Evolutionary conservation across 1,140 invertebrate genomes (phyloP).

Genomic region (Phthorimaea operculella): DNA sequence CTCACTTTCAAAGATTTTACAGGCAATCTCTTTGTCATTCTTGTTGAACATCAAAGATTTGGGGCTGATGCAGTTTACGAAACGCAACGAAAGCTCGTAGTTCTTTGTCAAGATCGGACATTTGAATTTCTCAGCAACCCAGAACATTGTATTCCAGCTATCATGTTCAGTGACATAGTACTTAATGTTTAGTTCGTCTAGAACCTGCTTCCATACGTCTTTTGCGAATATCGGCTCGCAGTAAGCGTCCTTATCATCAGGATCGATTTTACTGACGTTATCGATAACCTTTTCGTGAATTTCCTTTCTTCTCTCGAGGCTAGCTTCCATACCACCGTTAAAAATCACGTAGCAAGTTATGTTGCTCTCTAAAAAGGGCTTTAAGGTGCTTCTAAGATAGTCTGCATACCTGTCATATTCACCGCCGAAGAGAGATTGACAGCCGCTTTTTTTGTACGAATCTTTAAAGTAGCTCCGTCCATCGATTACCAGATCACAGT

Average conservation of each 20-base stretch:
- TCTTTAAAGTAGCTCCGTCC: conserved; percentile 20
- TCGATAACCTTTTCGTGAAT: conserved; percentile 23
- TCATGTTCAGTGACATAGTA: conserved; percentile 22
- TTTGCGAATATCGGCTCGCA: conserved; percentile 23
- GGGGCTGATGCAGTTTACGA: conserved; percentile 18
- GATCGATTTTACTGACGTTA: conserved; percentile 7
- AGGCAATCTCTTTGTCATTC: conserved; percentile 7
- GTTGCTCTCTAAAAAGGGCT: conserved; percentile 11
- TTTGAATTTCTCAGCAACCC: conserved; percentile 16
- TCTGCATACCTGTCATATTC: conserved; percentile 27
- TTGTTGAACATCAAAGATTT: conserved; percentile 11
- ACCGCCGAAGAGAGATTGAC: conserved; percentile 18
- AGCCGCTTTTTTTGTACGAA: conserved; percentile 18
- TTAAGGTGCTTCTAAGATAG: conserved; percentile 18
- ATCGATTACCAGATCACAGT: conserved; percentile 23
- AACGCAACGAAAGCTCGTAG: conserved; percentile 20
- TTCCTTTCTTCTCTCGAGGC: conserved; percentile 14
- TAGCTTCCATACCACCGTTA: conserved; percentile 15
- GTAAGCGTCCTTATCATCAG: conserved; percentile 10
- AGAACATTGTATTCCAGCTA: conserved; percentile 15
- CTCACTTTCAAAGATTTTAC: conserved; percentile 12
- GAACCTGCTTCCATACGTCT: conserved; percentile 22
- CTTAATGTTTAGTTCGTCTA: conserved; percentile 22
- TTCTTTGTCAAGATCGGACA: conserved; percentile 23
- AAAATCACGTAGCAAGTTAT: conserved; percentile 24